These are phyloP conservation scores for Philotrypesis tridentata DNA, from an alignment of 1,140 invertebrate genomes.

Conservation along the genomic window DNA sequence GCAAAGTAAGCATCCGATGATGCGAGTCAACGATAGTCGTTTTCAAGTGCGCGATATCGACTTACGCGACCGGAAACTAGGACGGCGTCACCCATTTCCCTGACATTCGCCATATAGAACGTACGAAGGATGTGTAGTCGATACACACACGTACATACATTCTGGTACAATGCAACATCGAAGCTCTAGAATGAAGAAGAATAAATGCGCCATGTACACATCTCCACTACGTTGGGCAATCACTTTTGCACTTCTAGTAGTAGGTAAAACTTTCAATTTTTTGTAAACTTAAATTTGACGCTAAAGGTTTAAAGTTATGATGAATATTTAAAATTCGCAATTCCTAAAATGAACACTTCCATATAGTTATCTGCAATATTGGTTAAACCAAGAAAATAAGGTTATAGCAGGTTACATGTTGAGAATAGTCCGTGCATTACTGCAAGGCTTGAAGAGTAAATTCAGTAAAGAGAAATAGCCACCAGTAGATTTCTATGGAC, in stretches of 20 bases:
- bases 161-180: not conserved
- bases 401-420: too few species aligned
- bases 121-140: not conserved
- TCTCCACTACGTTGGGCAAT: not conserved
- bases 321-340: too few species aligned
- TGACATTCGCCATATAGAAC: not conserved
- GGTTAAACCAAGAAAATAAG: too few species aligned
- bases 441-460: not conserved
- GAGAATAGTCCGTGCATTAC: too few species aligned
- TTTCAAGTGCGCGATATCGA: not conserved
- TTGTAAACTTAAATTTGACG: too few species aligned
- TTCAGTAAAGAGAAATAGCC: not conserved
- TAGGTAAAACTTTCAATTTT: too few species aligned
- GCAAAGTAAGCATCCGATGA: not conserved
- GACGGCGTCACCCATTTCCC: constrained; percentile 6
- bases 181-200: not conserved
- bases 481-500: not conserved
- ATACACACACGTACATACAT: not conserved
- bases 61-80: constrained; percentile 18
- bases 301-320: too few species aligned
- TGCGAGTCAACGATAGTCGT: not conserved
- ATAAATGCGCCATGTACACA: not conserved
- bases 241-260: not conserved
- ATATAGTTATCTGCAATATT: too few species aligned
- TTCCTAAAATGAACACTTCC: too few species aligned